Evolutionary conservation across 37 sponge, comb jelly and placozoan species (phyloP), one percentile per base, ranked within the genome.

Genomic region (Agelas oroides): DNA sequence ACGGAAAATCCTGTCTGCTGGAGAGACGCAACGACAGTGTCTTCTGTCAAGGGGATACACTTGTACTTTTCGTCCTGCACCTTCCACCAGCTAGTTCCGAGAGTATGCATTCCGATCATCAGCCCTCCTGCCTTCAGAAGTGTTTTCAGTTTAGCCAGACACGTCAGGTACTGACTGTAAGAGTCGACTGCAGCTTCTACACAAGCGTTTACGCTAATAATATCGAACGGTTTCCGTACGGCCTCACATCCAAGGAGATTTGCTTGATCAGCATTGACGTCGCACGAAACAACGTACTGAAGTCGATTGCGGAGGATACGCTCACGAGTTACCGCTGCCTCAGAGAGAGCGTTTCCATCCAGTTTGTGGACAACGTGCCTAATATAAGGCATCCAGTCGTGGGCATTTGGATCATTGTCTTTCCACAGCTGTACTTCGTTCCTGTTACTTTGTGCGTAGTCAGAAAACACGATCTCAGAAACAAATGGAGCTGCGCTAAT

Each of bases 401-500:
- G 70, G 21, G 70, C 70, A 69, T 27, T 30, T 20, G 70, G 70
- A 32, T 35, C 13, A 12, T 69, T 69, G 35, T 69, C 35, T 30
- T 69, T 69, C 70, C 70, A 69, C 70, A 69, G 14, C 70, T 20
- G 12, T 21, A 69, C 70, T 32, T 69, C 13, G 2, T 69, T 12
- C 27, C 70, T 69, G 21, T 34, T 21, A 5, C 35, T 32, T 30
- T 69, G 34, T 69, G 70, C 70, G 35, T 69, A 69, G 23, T 69
- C 70, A 15, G 70, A n/a, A 35, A 69, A 69, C 12, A 69, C 70
- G 21, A 69, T 69, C 37, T 69, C 70, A 5, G 5, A 33, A 8
- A 69, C 70, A 15, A 14, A 32, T 12, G 70, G 70, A 32, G 70
- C 70, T 8, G 70, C 70, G 27, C 70, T 69, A 21, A 69, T 69